Evolutionary conservation across 2,888 invertebrate genomes (phyloP).

Genomic region (Apotomis capreana): DNA sequence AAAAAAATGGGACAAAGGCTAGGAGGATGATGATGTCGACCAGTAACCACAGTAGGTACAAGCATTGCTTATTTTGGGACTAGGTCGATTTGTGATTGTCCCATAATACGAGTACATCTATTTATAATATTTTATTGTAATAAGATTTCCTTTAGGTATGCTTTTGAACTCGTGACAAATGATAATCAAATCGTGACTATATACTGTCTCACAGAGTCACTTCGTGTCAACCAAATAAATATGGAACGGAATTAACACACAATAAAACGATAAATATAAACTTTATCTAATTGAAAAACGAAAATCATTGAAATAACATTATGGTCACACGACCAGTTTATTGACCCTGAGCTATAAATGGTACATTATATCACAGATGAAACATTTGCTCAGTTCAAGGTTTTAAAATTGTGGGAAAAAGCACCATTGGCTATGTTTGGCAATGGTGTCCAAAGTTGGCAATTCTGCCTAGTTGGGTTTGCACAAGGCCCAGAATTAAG

Average conservation of each 20-base stretch:
- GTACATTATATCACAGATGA: constrained; percentile 3
- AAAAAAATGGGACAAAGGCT: no score
- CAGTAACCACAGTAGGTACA: no score
- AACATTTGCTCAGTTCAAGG: constrained; percentile 24
- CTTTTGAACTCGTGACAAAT: neutral
- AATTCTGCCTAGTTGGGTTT: constrained; percentile 9
- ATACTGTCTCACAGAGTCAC: neutral
- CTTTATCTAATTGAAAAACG: constrained; percentile 15
- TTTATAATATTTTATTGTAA: no score
- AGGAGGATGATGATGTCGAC: no score
- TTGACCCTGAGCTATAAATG: constrained; percentile 19
- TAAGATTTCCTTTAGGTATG: neutral
- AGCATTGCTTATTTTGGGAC: no score
- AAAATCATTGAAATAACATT: constrained; percentile 6
- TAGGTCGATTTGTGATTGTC: no score
- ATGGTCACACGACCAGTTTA: constrained; percentile 20
- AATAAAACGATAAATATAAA: constrained; percentile 14
- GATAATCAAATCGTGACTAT: constrained; percentile 13
- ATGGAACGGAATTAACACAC: constrained; percentile 26
- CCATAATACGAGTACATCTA: no score
- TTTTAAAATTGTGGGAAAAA: constrained; percentile 30
- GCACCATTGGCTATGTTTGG: constrained; percentile 4
- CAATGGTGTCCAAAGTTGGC: constrained; percentile 1
- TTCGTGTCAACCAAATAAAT: constrained; percentile 6
- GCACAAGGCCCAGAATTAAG: constrained; percentile 15